A percentile compares a stretch with the other conserved stretches of the same genome.
Conservation (phyloP, 1,140 invertebrate species). For the Macrosteles quadrilineatus region DNA sequence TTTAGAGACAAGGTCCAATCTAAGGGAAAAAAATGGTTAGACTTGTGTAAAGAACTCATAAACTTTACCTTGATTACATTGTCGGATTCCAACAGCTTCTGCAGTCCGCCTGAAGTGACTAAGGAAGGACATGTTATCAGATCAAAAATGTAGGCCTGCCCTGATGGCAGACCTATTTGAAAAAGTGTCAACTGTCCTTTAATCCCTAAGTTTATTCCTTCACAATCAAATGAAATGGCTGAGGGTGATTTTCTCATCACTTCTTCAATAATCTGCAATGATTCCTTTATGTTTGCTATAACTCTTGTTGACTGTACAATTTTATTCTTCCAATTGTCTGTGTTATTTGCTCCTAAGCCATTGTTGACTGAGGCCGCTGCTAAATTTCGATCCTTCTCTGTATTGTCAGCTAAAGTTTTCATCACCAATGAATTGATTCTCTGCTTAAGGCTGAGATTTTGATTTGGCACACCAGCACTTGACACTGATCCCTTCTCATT, state of each 20-base stretch:
- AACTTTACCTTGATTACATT: conserved; percentile 84
- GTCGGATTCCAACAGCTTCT: conserved; percentile 77
- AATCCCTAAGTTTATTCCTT: conserved; percentile 86
- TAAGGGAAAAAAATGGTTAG: no score
- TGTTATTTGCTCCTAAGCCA: conserved; percentile 42
- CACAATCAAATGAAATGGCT: conserved; percentile 82
- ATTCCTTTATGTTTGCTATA: conserved; percentile 74
- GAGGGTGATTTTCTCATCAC: conserved; percentile 63
- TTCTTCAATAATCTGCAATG: conserved; percentile 72
- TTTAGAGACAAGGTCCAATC: no score
- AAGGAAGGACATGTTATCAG: conserved; percentile 82
- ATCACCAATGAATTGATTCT: conserved; percentile 84
- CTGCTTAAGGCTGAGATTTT: conserved; percentile 77
- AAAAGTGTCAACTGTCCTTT: conserved; percentile 84
- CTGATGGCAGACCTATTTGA: conserved; percentile 78
- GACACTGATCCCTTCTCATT: background rate
- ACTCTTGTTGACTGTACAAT: conserved; percentile 78
- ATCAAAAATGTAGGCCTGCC: conserved; percentile 86
- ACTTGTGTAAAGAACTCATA: no score
- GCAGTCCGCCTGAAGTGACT: conserved; percentile 74
- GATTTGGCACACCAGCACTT: conserved; percentile 30
- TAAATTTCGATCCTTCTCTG: conserved; percentile 72
- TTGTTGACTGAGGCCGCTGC: conserved; percentile 49
- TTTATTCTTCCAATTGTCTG: conserved; percentile 76
- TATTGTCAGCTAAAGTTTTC: conserved; percentile 87